phyloP scores from a whole-genome alignment of 2,113 vertebrate genomes.

The Danionella cerebrum region DNA sequence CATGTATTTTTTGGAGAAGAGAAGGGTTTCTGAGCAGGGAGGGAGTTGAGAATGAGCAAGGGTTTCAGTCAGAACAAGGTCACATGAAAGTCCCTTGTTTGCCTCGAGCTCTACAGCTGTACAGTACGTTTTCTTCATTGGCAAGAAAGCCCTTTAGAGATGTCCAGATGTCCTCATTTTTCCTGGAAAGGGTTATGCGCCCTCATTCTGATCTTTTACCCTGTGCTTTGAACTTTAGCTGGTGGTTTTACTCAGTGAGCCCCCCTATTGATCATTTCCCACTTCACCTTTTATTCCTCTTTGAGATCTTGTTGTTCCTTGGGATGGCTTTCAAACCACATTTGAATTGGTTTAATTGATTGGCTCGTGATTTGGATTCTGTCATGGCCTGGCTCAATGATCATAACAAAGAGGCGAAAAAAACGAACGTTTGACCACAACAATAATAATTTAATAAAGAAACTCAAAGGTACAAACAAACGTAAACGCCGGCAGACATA shows the following conservation, averaged over 20 bases:
- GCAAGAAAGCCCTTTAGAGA: background rate
- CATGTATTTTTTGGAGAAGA: constrained; percentile 30
- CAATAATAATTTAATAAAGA: too few species aligned
- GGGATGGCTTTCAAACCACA: background rate
- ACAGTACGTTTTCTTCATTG: background rate
- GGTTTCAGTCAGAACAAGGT: background rate
- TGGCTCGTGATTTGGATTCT: background rate
- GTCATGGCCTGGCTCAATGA: too few species aligned
- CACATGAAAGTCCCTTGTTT: background rate
- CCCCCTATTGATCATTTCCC: background rate
- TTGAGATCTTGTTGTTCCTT: background rate
- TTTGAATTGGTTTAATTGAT: background rate
- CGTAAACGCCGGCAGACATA: too few species aligned
- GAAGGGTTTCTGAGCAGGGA: background rate
- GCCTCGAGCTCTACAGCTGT: constrained; percentile 21
- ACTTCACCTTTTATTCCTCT: background rate
- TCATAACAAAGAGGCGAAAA: too few species aligned
- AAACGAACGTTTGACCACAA: too few species aligned
- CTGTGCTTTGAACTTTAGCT: background rate
- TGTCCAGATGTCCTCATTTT: constrained; percentile 10
- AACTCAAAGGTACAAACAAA: too few species aligned
- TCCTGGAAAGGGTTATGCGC: constrained; percentile 21
- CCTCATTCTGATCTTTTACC: constrained; percentile 8
- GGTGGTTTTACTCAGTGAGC: constrained; percentile 4
- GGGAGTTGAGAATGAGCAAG: background rate